A percentile compares a stretch with the other conserved stretches of the same genome.
Evolutionary conservation across 1,140 invertebrate genomes (phyloP).

Genomic region (Pseudomyrmex flavicornis): DNA sequence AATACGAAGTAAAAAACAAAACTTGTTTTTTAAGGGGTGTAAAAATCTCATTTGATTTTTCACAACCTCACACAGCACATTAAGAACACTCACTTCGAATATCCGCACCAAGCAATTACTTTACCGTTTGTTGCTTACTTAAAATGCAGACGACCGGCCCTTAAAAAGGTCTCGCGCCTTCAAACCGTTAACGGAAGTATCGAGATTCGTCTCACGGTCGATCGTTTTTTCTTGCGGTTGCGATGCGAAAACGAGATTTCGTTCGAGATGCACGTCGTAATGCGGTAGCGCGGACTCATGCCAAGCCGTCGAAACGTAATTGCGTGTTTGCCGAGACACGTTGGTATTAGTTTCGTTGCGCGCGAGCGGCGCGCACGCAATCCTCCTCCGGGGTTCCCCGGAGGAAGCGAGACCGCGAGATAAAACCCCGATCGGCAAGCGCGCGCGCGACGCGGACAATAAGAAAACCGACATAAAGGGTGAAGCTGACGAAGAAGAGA

Average conservation of each 20-base stretch:
- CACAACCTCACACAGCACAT: background rate
- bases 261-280: conserved; percentile 67
- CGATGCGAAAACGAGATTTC: conserved; percentile 69
- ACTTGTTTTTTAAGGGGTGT: too few relatives aligned
- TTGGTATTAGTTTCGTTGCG: conserved; percentile 80
- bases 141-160: conserved; percentile 26
- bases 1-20: too few relatives aligned
- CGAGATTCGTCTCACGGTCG: conserved; percentile 17
- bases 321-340: conserved; percentile 79
- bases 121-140: conserved; percentile 42
- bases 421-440: conserved; percentile 10
- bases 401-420: conserved; percentile 47
- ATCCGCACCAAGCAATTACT: conserved; percentile 25
- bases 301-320: conserved; percentile 75
- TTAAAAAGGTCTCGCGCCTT: conserved; percentile 27
- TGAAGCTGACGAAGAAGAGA: conserved; percentile 63
- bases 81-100: background rate
- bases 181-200: conserved; percentile 48
- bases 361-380: conserved; percentile 68
- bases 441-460: conserved; percentile 58
- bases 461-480: conserved; percentile 57
- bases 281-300: conserved; percentile 77
- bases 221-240: conserved; percentile 62
- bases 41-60: background rate
- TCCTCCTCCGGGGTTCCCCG: conserved; percentile 49